Evolutionary conservation across 2,113 vertebrate genomes (phyloP).

Genomic region (Engystomops pustulosus): DNA sequence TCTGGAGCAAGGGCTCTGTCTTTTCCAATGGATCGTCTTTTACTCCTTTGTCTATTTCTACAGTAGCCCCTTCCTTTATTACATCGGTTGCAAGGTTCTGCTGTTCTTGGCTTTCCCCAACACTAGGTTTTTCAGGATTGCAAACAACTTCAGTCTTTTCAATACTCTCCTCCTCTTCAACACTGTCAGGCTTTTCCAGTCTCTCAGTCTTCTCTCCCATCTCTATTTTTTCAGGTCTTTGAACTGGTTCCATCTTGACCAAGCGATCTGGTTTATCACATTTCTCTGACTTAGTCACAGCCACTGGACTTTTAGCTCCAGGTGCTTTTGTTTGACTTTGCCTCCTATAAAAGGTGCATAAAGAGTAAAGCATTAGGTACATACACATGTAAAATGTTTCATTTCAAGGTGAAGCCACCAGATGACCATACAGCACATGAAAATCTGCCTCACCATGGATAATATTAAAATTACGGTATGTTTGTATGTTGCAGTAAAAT

Average conservation of each 20-base stretch:
- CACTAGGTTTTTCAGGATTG: slow-evolving; percentile 8
- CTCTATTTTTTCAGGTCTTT: slow-evolving; percentile 59
- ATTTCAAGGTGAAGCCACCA: too few relatives aligned
- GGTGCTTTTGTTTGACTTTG: slow-evolving; percentile 71
- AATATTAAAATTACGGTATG: too few relatives aligned
- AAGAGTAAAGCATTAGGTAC: neutral
- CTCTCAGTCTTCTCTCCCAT: slow-evolving; percentile 5
- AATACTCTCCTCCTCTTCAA: slow-evolving; percentile 53
- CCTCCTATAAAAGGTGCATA: slow-evolving; percentile 61
- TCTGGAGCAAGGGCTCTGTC: neutral
- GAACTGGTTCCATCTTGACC: slow-evolving; percentile 38
- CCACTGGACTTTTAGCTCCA: slow-evolving; percentile 56
- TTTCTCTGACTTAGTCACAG: slow-evolving; percentile 44
- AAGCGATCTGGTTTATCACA: slow-evolving; percentile 56
- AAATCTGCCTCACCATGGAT: too few relatives aligned
- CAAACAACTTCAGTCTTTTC: slow-evolving; percentile 56
- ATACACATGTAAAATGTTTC: neutral
- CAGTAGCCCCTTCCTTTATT: neutral
- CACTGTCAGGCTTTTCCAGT: slow-evolving; percentile 8
- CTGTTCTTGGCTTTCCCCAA: slow-evolving; percentile 17
- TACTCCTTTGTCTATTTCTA: slow-evolving; percentile 30
- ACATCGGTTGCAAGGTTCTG: neutral
- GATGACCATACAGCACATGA: too few relatives aligned
- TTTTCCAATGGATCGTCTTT: slow-evolving; percentile 19
- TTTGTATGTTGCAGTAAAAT: too few relatives aligned